Conservation (phyloP, 2,888 invertebrate genomes). For the Arctia plantaginis region DNA sequence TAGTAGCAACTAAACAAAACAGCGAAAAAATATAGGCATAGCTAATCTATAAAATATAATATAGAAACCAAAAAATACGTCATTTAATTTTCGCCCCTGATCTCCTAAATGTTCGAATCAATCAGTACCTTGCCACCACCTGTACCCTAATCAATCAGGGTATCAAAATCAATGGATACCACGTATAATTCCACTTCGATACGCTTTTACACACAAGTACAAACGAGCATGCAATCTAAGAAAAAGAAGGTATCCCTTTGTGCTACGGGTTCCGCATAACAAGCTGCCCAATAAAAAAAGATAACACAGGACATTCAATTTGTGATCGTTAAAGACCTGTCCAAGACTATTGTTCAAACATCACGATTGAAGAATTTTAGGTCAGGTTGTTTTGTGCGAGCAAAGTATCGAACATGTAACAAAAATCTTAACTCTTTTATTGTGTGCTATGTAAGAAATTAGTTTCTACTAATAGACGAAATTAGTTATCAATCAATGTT, state of each 20-base stretch:
- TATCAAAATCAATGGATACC: conserved; percentile 63
- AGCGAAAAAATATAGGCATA: no score
- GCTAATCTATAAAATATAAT: no score
- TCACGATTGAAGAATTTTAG: conserved; percentile 48
- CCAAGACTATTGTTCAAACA: conserved; percentile 65
- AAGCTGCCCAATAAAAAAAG: conserved; percentile 65
- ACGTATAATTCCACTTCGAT: conserved; percentile 63
- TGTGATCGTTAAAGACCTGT: conserved; percentile 69
- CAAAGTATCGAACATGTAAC: not conserved
- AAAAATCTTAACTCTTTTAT: not conserved
- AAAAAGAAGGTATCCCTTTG: conserved; percentile 60
- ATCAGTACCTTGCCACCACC: conserved; percentile 20
- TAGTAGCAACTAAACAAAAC: not conserved
- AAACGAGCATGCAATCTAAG: conserved; percentile 49
- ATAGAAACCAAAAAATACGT: no score
- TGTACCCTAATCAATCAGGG: conserved; percentile 53
- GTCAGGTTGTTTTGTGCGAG: conserved; percentile 26
- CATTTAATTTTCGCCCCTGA: not conserved
- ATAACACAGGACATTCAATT: conserved; percentile 74
- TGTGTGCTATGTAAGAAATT: not conserved
- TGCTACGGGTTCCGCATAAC: conserved; percentile 59
- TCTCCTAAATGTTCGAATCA: conserved; percentile 1
- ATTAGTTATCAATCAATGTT: not conserved
- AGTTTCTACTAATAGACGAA: not conserved
- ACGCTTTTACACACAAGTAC: conserved; percentile 69